phyloP scores from a whole-genome alignment of 2,113 vertebrate species.

The Hassar affinis region DNA sequence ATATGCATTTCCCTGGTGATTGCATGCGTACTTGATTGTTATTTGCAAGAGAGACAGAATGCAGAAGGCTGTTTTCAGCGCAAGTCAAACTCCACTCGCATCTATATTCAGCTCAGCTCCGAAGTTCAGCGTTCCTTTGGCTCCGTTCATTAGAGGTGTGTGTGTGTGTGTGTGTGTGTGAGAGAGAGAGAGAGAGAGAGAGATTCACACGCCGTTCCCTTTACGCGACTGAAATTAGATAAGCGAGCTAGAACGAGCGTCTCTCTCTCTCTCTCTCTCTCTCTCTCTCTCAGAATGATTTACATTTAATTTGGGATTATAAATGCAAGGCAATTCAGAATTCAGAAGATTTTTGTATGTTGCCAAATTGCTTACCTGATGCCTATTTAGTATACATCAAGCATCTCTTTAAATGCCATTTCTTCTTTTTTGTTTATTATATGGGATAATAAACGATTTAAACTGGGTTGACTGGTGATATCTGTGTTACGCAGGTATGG shows the following conservation, averaged over 20 bases:
- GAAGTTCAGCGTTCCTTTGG: constrained; percentile 74
- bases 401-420: neutral
- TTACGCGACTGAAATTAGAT: neutral
- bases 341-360: too few relatives aligned
- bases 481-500: neutral
- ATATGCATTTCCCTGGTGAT: neutral
- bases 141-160: constrained; percentile 52
- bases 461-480: neutral
- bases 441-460: neutral
- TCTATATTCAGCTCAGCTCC: constrained; percentile 78
- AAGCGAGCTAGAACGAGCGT: neutral
- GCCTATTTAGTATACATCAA: neutral
- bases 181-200: constrained; percentile 7
- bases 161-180: constrained; percentile 14
- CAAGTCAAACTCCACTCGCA: constrained; percentile 68
- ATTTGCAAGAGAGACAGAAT: constrained; percentile 6
- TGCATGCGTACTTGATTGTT: neutral
- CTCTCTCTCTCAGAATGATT: neutral
- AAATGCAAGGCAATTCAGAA: neutral
- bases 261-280: neutral
- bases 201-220: constrained; percentile 32
- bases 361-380: too few relatives aligned
- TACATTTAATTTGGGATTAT: neutral
- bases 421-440: neutral
- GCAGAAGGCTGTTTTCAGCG: constrained; percentile 46